phyloP scores from a whole-genome alignment of 1,140 invertebrate species.

The Armadillidium nasatum region DNA sequence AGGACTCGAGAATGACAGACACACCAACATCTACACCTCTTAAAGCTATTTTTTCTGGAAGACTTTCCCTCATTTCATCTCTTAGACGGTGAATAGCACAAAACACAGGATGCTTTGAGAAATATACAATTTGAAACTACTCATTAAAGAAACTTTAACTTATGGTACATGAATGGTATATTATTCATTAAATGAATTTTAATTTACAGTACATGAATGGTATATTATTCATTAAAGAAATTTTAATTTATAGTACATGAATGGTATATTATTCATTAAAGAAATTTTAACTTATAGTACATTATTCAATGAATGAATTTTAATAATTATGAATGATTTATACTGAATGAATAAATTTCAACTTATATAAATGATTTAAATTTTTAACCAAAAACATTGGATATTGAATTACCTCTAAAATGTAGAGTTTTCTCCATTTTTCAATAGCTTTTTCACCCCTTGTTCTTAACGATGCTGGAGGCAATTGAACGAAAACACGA shows the following conservation, averaged over 20 bases:
- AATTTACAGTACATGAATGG: not conserved
- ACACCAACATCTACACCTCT: constrained; percentile 21
- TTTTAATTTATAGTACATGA: not conserved
- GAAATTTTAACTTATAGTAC: not conserved
- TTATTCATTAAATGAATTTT: not conserved
- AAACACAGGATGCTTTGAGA: not conserved
- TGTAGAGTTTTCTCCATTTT: not conserved
- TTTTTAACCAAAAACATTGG: no score
- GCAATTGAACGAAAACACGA: not conserved
- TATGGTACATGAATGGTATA: not conserved
- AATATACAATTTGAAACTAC: not conserved
- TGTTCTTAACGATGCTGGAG: not conserved
- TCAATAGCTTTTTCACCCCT: not conserved
- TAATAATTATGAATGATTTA: not conserved
- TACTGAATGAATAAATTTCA: no score
- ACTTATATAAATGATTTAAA: no score
- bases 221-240: not conserved
- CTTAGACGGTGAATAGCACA: not conserved
- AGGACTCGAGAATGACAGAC: constrained; percentile 47
- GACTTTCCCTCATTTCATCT: not conserved
- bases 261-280: not conserved
- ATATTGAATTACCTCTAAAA: not conserved
- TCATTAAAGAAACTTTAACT: not conserved
- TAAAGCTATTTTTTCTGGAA: not conserved
- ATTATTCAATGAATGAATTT: not conserved